Evolutionary conservation across 1,140 invertebrate species (phyloP), one percentile per base, ranked within the genome.

Genomic region (Bombus picipes): DNA sequence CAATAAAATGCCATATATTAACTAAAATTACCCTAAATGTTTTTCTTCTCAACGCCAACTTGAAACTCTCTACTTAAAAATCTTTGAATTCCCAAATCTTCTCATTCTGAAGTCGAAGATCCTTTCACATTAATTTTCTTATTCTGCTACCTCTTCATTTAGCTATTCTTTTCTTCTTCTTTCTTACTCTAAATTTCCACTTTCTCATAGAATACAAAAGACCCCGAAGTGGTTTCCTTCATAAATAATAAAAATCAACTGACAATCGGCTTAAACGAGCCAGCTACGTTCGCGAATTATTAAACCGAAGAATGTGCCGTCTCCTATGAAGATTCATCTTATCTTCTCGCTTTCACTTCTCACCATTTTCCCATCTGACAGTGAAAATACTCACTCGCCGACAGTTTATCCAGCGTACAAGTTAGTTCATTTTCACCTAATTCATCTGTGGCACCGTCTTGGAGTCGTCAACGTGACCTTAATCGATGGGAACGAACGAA

Each of bases 401-500:
- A 25, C 8, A n/a, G 39, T 28, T 15, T 37, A 28, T 57, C 10
- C n/a, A 1, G 2, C 34, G 3, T 5, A 5, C 8, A 6, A 28
- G 34, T 34, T 37, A 76, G 34, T 57, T 76, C 53, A 2, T 39
- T 57, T 25, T 22, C 43, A 4, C 18, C n/a, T 66, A 47, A 79
- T 43, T 53, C 41, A 39, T 39, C 65, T n/a, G 37, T 53, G 34
- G 8, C 6, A 22, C 18, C 18, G 47, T 53, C 47, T 22, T 53
- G 0, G 6, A 53, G 47, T 53, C 47, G 47, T 53, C 47, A 37
- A 68, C 34, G 43, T 75, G 82, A 78, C 82, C 43, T 83, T 57
- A 83, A 83, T 83, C 72, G 81, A 53, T 1, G 59, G 5, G 15
- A 57, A 34, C 32, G 32, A 47, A n/a, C 47, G 47, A 22, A 53